Evolutionary conservation across 2,797 vertebrate species (phyloP), one percentile per base, ranked within the genome.

Genomic region (Falco naumanni): DNA sequence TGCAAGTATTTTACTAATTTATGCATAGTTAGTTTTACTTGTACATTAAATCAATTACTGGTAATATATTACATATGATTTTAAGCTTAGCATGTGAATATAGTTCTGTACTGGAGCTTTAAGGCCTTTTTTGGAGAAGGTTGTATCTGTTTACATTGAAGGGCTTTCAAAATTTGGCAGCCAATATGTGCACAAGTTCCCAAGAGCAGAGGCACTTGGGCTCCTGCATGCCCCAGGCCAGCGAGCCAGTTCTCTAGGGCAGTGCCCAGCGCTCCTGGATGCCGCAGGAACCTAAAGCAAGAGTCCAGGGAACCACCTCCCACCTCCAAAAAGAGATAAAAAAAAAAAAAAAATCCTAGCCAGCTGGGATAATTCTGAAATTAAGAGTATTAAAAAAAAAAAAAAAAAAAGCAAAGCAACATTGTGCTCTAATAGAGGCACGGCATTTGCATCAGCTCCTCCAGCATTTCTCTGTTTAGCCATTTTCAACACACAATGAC

Each of bases 1-100:
- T 77, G 63, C 86, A 96, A 92, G 87, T 64, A 76, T 90, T 90
- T 81, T 71, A 90, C 83, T 95, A 85, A 96, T 95, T 94, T 96
- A 89, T 94, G 87, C 90, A 87, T 91, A 95, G 84, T 93, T 89
- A 63, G 37, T 65, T 92, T 96, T 85, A 70, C 53, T 93, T 91
- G 79, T 71, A 83, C 85, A 84, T 95, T 93, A 94, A 93, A 90
- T 94, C 87, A 61, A 92, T 82, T 79, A 68, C 82, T 80, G 66
- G 48, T 88, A 95, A 93, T 70, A 75, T 48, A 80, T 85, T 79
- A 85, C 95, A 81, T 65, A n/a, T 22, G 76, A 82, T 93, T 80
- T 48, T 94, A 80, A 69, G 54, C 84, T 90, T 95, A 70, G 93
- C 68, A 64, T 7, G 21, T 12, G 16, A 90, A 94, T 95, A 87